Evolutionary conservation across 2,113 vertebrate species (phyloP), one percentile per base, ranked within the genome.

Genomic region (Calidris pygmaea): DNA sequence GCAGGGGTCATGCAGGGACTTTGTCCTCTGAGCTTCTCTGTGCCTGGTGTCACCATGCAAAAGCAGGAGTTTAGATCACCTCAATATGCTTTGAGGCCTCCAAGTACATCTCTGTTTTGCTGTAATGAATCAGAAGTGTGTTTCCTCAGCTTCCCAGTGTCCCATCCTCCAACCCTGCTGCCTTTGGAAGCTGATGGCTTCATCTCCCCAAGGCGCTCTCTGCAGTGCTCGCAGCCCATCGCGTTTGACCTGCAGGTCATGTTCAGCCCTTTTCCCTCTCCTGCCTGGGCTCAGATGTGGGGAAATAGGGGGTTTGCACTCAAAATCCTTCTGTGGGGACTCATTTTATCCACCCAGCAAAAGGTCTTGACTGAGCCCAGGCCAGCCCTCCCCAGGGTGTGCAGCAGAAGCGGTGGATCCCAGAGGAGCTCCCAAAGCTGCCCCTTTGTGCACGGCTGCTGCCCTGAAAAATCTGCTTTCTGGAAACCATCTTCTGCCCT

Each of bases 391-490:
- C 13, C 67, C 9, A 45, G 63, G n/a, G 12, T 0, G 4, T 16
- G 18, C 1, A 47, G 79, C 68, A 58, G 79, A 3, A 35, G 37
- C n/a, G 20, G 13, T 45, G 55, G 23, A 9, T 22, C 37, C 75
- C 16, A 6, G 45, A 3, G 35, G 17, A 29, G 34, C 7, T 17
- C 8, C 62, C 32, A 3, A 8, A 34, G 71, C 53, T 50, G 14
- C 63, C 24, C 4, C 0, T 7, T 4, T 1, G 7, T 10, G 10
- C 14, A 3, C 3, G 26, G 45, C 24, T 20, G 9, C 48, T 26
- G 30, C 45, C 26, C 50, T 14, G 12, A 26, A 52, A 52, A 52
- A 52, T 52, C 50, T 77, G 59, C 17, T 9, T n/a, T 30, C 27
- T 9, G 24, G 52, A n/a, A 66, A 2, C 9, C 1, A 0, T 34